Percentiles rank a stretch among this genome's conserved stretches.
These are phyloP conservation scores for Odobenus rosmarus DNA, from an alignment of 2,113 vertebrate species.

Conservation along the genomic window DNA sequence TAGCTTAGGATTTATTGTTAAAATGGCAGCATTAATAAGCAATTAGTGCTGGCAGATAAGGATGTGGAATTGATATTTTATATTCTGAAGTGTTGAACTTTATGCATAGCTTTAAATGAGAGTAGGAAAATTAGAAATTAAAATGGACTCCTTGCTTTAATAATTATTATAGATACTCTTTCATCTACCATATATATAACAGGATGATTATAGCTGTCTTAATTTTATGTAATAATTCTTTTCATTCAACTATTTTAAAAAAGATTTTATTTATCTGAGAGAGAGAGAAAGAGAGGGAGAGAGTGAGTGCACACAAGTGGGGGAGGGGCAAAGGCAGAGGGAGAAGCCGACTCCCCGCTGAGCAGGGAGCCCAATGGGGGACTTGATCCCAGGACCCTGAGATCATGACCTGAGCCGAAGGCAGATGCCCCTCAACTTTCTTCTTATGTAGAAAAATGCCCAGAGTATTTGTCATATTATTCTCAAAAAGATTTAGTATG, in stretches of 20 bases:
- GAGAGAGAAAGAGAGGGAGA: not conserved
- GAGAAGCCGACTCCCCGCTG: not conserved
- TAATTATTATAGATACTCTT: not conserved
- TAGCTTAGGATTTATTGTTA: constrained; percentile 55
- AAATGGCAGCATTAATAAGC: constrained; percentile 49
- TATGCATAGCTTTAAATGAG: not conserved
- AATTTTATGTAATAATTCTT: not conserved
- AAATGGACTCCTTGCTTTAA: not conserved
- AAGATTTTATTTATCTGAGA: not conserved
- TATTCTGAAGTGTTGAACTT: constrained; percentile 13
- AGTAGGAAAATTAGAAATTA: not conserved
- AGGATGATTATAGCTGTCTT: not conserved
- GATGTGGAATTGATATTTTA: constrained; percentile 21
- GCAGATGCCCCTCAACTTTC: not conserved
- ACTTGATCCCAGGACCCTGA: not conserved
- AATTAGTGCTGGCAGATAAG: constrained; percentile 31
- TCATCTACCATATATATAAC: not conserved
- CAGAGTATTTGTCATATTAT: not conserved
- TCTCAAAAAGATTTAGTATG: not conserved
- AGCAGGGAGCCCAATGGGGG: not conserved
- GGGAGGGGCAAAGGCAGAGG: not conserved
- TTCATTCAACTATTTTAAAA: not conserved
- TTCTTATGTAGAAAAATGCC: not conserved
- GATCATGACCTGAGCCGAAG: not conserved
- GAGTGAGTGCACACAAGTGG: not conserved